Conservation (phyloP, 92 coral and sea anemone species). For the Desmophyllum pertusum region DNA sequence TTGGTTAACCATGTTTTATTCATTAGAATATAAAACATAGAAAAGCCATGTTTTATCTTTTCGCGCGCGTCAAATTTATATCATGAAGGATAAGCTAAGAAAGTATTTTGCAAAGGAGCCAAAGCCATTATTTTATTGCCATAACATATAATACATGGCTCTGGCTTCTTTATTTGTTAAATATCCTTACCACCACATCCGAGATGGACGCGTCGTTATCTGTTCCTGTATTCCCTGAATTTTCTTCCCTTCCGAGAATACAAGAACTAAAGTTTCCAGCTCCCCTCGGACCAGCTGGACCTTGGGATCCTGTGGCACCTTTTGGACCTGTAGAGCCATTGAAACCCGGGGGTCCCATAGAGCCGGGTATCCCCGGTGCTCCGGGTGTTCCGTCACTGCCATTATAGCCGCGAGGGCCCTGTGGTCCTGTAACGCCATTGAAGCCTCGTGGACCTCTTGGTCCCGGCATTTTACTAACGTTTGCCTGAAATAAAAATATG, state of each 20-base stretch:
- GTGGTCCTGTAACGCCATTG: slow-evolving; percentile 13
- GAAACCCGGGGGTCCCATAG: slow-evolving; percentile 11
- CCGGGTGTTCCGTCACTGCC: slow-evolving; percentile 21
- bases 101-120: too few relatives aligned
- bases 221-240: too few relatives aligned
- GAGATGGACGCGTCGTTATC: background rate
- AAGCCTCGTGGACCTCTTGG: slow-evolving; percentile 21
- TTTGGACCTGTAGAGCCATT: slow-evolving; percentile 18
- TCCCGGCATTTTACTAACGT: slow-evolving; percentile 36
- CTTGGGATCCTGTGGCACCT: slow-evolving; percentile 16
- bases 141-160: too few relatives aligned
- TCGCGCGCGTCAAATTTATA: too few relatives aligned
- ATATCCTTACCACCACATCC: slow-evolving; percentile 6
- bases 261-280: slow-evolving; percentile 44
- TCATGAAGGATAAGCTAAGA: too few relatives aligned
- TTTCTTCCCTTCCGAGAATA: background rate
- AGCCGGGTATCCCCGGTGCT: background rate
- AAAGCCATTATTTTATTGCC: too few relatives aligned
- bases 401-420: slow-evolving; percentile 28
- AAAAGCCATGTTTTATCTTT: too few relatives aligned
- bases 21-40: too few relatives aligned
- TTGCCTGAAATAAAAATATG: background rate
- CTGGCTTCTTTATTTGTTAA: background rate
- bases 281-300: slow-evolving; percentile 18
- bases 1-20: too few relatives aligned